Evolutionary conservation across 37 sponge, comb jelly and placozoan genomes (phyloP).

Genomic region (Mnemiopsis leidyi): DNA sequence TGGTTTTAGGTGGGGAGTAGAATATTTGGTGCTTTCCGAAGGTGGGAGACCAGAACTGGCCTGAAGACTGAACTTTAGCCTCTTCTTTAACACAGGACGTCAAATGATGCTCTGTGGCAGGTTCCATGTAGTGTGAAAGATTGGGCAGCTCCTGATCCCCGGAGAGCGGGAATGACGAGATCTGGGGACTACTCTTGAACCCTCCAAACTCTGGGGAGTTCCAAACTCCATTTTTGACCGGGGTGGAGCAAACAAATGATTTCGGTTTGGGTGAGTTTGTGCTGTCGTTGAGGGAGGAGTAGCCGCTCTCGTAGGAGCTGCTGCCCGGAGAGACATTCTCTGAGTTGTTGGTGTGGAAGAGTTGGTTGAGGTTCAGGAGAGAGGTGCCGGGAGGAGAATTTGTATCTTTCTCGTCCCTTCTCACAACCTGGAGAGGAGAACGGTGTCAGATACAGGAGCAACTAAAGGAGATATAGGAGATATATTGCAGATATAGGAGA

Average conservation of each 20-base stretch:
- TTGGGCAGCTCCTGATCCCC: slow-evolving; percentile 18
- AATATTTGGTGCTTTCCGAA: neutral
- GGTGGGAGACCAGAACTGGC: neutral
- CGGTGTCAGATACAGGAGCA: neutral
- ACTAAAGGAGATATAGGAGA: no score
- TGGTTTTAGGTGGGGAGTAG: neutral
- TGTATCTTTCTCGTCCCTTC: neutral
- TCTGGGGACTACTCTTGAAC: neutral
- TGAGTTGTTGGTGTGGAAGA: slow-evolving; percentile 18
- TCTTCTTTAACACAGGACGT: neutral
- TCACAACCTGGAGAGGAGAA: neutral
- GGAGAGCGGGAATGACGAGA: neutral
- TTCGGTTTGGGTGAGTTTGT: neutral
- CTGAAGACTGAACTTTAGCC: neutral
- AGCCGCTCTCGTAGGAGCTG: slow-evolving; percentile 48
- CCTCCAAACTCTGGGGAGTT: neutral
- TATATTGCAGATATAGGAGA: no score
- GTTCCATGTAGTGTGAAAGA: slow-evolving; percentile 31
- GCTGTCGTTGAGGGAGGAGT: neutral
- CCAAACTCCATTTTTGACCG: neutral
- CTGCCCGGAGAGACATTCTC: slow-evolving; percentile 4
- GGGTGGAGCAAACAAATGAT: slow-evolving; percentile 15
- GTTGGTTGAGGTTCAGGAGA: slow-evolving; percentile 63
- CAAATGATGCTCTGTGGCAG: neutral
- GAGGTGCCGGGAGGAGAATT: slow-evolving; percentile 39